Conservation (phyloP, 2,113 vertebrate species). For the Seriola dumerili region DNA sequence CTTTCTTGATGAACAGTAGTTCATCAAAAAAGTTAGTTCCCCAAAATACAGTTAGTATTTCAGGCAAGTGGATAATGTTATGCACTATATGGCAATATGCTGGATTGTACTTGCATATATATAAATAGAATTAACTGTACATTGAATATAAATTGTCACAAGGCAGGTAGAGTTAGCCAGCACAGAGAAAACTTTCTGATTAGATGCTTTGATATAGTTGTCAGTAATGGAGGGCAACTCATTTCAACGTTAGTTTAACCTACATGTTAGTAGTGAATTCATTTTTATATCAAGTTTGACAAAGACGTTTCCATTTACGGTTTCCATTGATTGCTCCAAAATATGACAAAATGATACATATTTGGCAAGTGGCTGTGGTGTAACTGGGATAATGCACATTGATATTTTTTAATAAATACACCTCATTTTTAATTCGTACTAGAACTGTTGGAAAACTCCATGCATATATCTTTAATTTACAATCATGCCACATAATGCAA, state of each 20-base stretch:
- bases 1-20: no score
- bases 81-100: background rate
- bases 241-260: background rate
- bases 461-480: background rate
- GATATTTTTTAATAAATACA: no score
- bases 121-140: background rate
- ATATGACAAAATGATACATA: background rate
- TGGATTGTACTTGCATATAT: background rate
- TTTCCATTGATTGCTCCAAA: background rate
- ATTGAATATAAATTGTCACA: background rate
- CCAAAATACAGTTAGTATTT: background rate
- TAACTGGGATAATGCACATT: background rate
- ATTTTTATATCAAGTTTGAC: background rate
- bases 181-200: background rate
- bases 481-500: constrained; percentile 3
- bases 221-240: background rate
- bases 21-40: no score
- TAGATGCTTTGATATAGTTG: background rate
- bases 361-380: background rate
- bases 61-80: background rate
- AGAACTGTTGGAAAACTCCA: background rate
- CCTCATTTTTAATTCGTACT: background rate
- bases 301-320: background rate
- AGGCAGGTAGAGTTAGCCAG: background rate
- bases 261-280: background rate